Evolutionary conservation across 2,113 vertebrate genomes (phyloP).

Genomic region (Calidris pygmaea): DNA sequence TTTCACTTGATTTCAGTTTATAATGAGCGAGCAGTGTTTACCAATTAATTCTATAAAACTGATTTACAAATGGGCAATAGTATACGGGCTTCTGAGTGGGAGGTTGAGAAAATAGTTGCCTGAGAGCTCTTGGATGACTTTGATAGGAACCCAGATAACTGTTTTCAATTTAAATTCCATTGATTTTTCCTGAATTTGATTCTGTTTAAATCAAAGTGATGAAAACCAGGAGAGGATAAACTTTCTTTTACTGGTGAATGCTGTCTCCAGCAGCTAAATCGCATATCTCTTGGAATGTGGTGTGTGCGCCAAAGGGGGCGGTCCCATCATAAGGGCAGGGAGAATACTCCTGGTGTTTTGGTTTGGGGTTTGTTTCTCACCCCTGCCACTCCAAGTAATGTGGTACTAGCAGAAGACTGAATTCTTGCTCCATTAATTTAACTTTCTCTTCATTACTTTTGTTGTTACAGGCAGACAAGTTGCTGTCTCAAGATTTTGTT

Average conservation of each 20-base stretch:
- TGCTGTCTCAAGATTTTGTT: constrained; percentile 98
- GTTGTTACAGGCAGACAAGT: constrained; percentile 91
- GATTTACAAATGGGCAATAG: not conserved
- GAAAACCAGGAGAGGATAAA: not conserved
- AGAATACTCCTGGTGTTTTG: not conserved
- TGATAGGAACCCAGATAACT: not conserved
- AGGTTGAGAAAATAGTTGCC: not conserved
- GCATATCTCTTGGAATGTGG: fast-evolving
- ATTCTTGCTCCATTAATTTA: not conserved
- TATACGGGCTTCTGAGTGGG: not conserved
- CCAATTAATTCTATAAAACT: fast-evolving
- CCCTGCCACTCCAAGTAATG: too few relatives aligned
- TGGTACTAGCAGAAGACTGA: not conserved
- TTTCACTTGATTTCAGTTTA: not conserved
- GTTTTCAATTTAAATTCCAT: not conserved
- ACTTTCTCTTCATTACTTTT: not conserved
- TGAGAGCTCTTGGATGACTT: not conserved
- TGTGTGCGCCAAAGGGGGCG: not conserved
- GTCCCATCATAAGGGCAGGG: not conserved
- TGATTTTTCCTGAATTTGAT: not conserved
- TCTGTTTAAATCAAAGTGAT: not conserved
- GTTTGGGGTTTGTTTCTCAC: not conserved
- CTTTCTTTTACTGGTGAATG: not conserved
- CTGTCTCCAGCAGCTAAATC: not conserved
- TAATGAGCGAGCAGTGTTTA: not conserved